Base-by-base conservation (phyloP, 2,113 vertebrate species). In the Bos indicus region DNA sequence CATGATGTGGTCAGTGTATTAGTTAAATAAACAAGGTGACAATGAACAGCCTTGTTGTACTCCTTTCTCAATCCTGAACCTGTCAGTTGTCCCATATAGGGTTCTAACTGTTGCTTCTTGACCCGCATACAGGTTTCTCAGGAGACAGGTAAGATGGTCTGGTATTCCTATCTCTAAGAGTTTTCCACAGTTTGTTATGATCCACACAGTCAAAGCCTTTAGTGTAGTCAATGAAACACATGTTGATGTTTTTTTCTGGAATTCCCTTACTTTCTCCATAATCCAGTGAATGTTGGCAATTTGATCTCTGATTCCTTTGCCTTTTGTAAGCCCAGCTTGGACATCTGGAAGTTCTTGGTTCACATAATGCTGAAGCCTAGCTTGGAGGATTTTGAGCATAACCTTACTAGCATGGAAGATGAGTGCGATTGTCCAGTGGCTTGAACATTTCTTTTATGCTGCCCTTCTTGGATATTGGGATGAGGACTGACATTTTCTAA, bases 71-170 rank as follows among this genome's bases (percentile, higher is more conserved):
- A n/a, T 67, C 7, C 7, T 67, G 62, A 67, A 67, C 62, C 62
- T 0, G 0, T 67, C 33, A 67, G 16, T 67, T 67, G 33, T 67
- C 7, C 33, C 62, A 19, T 19, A n/a, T n/a, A n/a, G 62, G 33
- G 16, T 67, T 67, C 62, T 64, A 67, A 67, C 33, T 67, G 33
- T 67, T 67, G 62, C 17, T 67, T 67, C 62, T 67, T 19, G 62
- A 67, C 33, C 16, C 0, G 0, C 16, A 67, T 19, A 67, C 14
- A n/a, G 30, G 62, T 67, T 67, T 67, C 62, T n/a, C 33, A 67
- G 33, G 62, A 67, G 33, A 67, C 62, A n/a, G 62, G 62, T 67
- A 67, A 67, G 62, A 67, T 67, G 62, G 33, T 67, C 2, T 67
- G 33, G 62, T 67, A 67, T n/a, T 67, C 62, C 33, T 16, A 67